phyloP scores from a whole-genome alignment of 2,888 invertebrate genomes.

The Pammene aurita region DNA sequence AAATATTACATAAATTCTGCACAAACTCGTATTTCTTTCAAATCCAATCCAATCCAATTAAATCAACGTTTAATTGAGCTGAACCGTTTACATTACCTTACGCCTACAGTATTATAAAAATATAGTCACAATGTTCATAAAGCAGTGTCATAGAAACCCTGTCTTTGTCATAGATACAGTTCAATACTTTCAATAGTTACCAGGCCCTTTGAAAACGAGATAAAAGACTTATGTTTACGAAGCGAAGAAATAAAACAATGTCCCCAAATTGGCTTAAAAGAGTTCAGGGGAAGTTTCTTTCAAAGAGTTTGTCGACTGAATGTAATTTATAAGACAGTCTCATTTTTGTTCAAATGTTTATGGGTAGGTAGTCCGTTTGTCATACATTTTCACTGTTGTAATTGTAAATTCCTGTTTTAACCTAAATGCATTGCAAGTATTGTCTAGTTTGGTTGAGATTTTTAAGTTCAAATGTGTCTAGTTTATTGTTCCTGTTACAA shows the following conservation, averaged over 20 bases:
- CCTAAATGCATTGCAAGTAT: too few relatives aligned
- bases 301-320: slow-evolving; percentile 7
- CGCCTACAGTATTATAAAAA: neutral
- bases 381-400: too few relatives aligned
- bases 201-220: slow-evolving; percentile 26
- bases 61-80: too few relatives aligned
- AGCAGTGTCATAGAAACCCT: slow-evolving; percentile 28
- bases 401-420: too few relatives aligned
- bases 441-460: too few relatives aligned
- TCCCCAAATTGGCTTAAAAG: slow-evolving; percentile 37
- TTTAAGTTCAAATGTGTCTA: too few relatives aligned
- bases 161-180: slow-evolving; percentile 31
- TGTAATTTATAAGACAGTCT: slow-evolving; percentile 1
- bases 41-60: too few relatives aligned
- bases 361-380: neutral
- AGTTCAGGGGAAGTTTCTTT: slow-evolving; percentile 22
- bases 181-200: slow-evolving; percentile 30
- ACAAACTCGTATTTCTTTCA: too few relatives aligned
- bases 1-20: too few relatives aligned
- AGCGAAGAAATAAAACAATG: slow-evolving; percentile 29
- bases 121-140: slow-evolving; percentile 6
- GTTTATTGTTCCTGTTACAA: too few relatives aligned
- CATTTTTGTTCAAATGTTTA: neutral
- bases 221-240: slow-evolving; percentile 34
- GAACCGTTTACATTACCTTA: too few relatives aligned